Evolutionary conservation across 2,797 vertebrate genomes (phyloP), one percentile per base, ranked within the genome.

Genomic region (Clarias laeviceps): DNA sequence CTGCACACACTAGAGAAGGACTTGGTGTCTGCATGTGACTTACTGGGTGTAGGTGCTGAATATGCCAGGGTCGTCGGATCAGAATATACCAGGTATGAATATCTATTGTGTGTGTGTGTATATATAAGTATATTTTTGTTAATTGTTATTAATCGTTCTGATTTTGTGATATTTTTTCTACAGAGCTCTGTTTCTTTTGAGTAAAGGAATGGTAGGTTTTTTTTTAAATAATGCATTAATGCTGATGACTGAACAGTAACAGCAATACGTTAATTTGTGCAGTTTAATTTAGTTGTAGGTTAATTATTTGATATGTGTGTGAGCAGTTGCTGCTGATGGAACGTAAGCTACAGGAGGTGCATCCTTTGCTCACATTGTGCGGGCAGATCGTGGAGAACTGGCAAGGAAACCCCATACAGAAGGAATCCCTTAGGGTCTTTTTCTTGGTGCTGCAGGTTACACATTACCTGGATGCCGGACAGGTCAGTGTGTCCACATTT

Each of bases 331-430:
- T 89, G 56, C 69, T 88, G 82, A 90, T 91, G 88, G 89, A 90
- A 68, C 82, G 90, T 50, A 99, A 99, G 88, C 95, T 99, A 57
- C 97, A 97, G 56, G 98, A 99, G 89, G 98, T 99, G 4, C 98
- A 99, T 85, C 98, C 98, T 0, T 94, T 99, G 84, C 96, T 99
- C 37, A 98, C 97, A 0, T 95, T 99, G 24, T 99, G 98, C 0
- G 98, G 98, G 84, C 98, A 98, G 87, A 99, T 99, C 1, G 98
- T 99, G 34, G 98, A 99, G 92, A 99, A 97, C 92, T 99, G 98
- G 98, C 98, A 99, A 90, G 98, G 98, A 18, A 99, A 99, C 87
- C 98, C 98, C 87, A 99, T 99, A 92, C 98, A 99, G 94, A 99
- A 99, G 85, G 98, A 99, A 92, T 98, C 98, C 0, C 91, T 99